Evolutionary conservation across 2,113 vertebrate species (phyloP), one percentile per base, ranked within the genome.

Genomic region (Camelus bactrianus): DNA sequence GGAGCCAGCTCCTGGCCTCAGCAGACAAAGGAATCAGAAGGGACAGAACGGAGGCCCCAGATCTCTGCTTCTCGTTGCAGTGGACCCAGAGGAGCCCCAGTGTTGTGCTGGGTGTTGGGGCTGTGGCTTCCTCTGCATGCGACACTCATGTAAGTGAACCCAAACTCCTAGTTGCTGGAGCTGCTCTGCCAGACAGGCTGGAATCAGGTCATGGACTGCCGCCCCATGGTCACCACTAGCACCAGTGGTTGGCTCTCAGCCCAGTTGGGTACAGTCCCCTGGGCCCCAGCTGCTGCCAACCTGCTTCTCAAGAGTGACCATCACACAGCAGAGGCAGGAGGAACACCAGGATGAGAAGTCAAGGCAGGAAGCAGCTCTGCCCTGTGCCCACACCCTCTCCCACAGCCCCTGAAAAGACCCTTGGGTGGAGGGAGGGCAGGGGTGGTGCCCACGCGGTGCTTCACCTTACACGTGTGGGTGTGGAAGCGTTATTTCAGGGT

Each of bases 61-160:
- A 92, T 84, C 95, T 95, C 67, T 62, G 16, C 17, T 1, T 7
- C 50, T 46, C 8, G 26, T 1, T 20, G 19, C 16, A 14, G 10
- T 10, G 54, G 19, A 48, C 80, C 32, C 58, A 10, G 50, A 46
- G 65, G 50, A 28, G 35, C 35, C 42, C 73, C 65, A 3, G 0
- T 0, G 2, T 30, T 22, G 4, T 15, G 28, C 58, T 28, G 22
- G 6, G 28, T 17, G 48, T 8, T n/a, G 24, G 72, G 50, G 22
- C 67, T 6, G 5, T 2, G 15, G 26, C 62, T 50, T 42, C 48
- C 50, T 64, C 26, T 24, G 91, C 12, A 38, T 9, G 3, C 15
- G 5, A 28, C 98, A 97, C 75, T 96, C 97, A 98, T 96, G 98
- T 98, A 98, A 98, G 98, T 98, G 98, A 99, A 99, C 99, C 99